phyloP scores from a whole-genome alignment of 2,888 invertebrate genomes.

The Thecophora atra region DNA sequence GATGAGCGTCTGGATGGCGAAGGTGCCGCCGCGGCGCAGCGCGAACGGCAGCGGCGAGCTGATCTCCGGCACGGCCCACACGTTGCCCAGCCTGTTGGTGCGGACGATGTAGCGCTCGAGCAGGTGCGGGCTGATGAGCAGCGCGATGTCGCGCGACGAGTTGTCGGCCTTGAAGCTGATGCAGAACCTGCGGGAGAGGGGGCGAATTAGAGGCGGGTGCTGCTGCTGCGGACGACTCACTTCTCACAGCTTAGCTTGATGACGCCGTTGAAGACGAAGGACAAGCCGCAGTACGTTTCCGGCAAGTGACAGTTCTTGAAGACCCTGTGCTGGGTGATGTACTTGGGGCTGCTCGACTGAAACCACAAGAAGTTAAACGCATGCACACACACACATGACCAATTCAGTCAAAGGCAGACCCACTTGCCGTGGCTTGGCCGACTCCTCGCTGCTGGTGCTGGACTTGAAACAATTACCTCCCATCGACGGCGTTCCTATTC shows the following conservation, averaged over 20 bases:
- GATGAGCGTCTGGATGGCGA: conserved; percentile 70
- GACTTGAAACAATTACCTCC: no score
- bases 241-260: conserved; percentile 63
- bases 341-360: no score
- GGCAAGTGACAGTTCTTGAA: background rate
- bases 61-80: conserved; percentile 83
- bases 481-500: no score
- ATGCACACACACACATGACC: no score
- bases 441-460: no score
- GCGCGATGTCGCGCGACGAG: conserved; percentile 71
- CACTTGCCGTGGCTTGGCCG: no score
- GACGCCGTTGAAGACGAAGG: conserved; percentile 60
- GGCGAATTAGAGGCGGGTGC: background rate
- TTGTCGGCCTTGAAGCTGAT: conserved; percentile 61
- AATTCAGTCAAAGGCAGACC: no score
- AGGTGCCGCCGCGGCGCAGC: conserved; percentile 60
- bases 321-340: background rate
- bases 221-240: conserved; percentile 46
- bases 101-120: conserved; percentile 81
- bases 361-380: no score
- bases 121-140: conserved; percentile 85
- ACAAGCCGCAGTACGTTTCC: conserved; percentile 53
- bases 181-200: conserved; percentile 57
- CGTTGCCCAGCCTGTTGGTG: conserved; percentile 74
- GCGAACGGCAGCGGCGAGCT: conserved; percentile 68